Evolutionary conservation across 2,888 invertebrate species (phyloP), one percentile per base, ranked within the genome.

Genomic region (Sceliomorpha sp.): DNA sequence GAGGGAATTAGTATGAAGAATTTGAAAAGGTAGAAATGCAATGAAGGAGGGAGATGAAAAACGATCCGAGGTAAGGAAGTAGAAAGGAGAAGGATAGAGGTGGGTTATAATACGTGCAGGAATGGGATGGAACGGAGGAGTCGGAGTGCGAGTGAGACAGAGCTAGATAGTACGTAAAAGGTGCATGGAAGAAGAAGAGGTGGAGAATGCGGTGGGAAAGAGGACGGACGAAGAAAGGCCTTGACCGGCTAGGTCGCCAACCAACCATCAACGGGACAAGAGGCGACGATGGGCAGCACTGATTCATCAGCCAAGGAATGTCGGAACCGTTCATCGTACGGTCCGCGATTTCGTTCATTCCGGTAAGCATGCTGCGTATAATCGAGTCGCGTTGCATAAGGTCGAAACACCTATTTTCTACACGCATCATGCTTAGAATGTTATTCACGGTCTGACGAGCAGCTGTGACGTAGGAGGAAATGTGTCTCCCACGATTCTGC

Each of bases 241-340:
- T 70, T 70, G 70, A 70, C 70, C 64, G 59, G 64, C 55, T 64
- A 64, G 59, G 55, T 63, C 69, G 63, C 55, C 37, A 62, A 36
- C 34, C 36, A 51, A 51, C 56, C 58, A 56, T 64, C 70, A 59
- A 45, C 69, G 48, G 58, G 50, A 55, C 63, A 29, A 40, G 40
- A n/a, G 36, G 31, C 51, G 69, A 69, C 44, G 63, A 44, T 63
- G 63, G 37, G 39, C 58, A 53, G 48, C 48, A 63, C 63, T 70
- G 69, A 70, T 64, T 70, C 69, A 70, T 64, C 59, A 59, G 44
- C 44, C 50, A 50, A 59, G 55, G 69, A 70, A 70, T 70, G 70
- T 70, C 60, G 64, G 64, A 70, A 70, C 70, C 70, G 70, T 70
- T 70, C 56, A 60, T 70, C 70, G 70, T 70, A 70, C 64, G 64